phyloP scores from a whole-genome alignment of 2,113 vertebrate species.

The Australoheros scitulus region DNA sequence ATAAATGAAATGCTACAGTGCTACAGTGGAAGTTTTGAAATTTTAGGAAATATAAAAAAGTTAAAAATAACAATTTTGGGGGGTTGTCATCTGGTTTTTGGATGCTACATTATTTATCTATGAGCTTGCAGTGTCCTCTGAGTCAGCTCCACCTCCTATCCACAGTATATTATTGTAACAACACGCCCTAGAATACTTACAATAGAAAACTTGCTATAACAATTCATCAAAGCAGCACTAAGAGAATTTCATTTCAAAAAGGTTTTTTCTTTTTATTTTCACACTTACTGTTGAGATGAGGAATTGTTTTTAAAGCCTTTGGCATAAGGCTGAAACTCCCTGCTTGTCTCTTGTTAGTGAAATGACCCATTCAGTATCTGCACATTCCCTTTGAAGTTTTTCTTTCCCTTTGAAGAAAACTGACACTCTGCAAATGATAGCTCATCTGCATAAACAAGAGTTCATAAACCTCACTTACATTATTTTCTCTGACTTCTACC shows the following conservation, averaged over 20 bases:
- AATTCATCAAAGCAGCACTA: constrained; percentile 23
- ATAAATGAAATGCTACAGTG: too few species aligned
- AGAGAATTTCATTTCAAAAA: neutral
- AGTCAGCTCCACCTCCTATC: neutral
- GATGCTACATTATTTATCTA: too few species aligned
- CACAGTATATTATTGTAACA: neutral
- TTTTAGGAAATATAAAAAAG: too few species aligned
- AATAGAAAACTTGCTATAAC: neutral
- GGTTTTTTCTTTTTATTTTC: constrained; percentile 13
- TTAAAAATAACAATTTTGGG: too few species aligned
- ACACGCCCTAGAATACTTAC: too few species aligned
- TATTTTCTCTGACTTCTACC: constrained; percentile 34
- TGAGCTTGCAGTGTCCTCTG: too few species aligned
- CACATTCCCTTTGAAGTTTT: constrained; percentile 54
- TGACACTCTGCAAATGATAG: constrained; percentile 56
- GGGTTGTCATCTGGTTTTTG: too few species aligned
- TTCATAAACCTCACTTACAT: constrained; percentile 40
- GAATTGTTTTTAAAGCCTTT: constrained; percentile 18
- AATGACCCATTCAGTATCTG: constrained; percentile 51
- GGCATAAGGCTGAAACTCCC: neutral
- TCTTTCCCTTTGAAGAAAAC: constrained; percentile 61
- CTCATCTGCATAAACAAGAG: constrained; percentile 57
- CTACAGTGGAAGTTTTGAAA: too few species aligned
- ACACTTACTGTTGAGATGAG: constrained; percentile 1
- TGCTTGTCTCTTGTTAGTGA: constrained; percentile 36